Base-by-base conservation (phyloP, 2,888 invertebrate species). In the Agrochola lychnidis region DNA sequence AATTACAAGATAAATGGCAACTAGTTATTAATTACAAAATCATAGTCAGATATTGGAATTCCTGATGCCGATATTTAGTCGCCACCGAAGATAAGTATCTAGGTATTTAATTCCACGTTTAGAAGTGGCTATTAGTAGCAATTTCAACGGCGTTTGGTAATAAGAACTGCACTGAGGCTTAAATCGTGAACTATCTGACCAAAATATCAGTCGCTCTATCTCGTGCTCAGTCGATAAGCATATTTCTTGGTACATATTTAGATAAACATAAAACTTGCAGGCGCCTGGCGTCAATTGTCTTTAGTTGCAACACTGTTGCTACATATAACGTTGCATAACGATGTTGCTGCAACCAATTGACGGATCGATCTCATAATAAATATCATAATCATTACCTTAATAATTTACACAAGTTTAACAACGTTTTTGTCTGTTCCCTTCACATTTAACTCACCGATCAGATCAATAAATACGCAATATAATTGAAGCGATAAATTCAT, bases 401-500 rank as follows among this genome's bases (percentile, higher is more conserved):
- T 70, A 30, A 74, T 79, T 75, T 72, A 75, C 81, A 72, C 25
- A 82, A 79, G 69, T 48, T 73, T 70, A 82, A 82, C 76, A 78
- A 74, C 48, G 67, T 82, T 85, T 81, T 86, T 86, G 84, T 87
- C 70, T 73, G 75, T 84, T 85, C 82, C 89, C 87, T 88, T 89
- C 87, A 89, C 88, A 89, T 90, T 89, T 85, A 85, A 89, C 82
- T 83, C 73, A 75, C 67, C 68, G 81, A 84, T 88, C 79, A 83
- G 79, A 81, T 86, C 67, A 73, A 77, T 84, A 79, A 81, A 79
- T 71, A 76, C 62, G 66, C 80, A 81, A 81, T 88, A 84, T 91
- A 91, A 90, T 91, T 86, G 81, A 90, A 85, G 87, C 88, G 70
- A 91, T 93, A 92, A 93, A 92, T 91, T 88, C 80, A 68, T 87